Evolutionary conservation across 2,113 vertebrate species (phyloP), one percentile per base, ranked within the genome.

Genomic region (Pyxicephalus adspersus): DNA sequence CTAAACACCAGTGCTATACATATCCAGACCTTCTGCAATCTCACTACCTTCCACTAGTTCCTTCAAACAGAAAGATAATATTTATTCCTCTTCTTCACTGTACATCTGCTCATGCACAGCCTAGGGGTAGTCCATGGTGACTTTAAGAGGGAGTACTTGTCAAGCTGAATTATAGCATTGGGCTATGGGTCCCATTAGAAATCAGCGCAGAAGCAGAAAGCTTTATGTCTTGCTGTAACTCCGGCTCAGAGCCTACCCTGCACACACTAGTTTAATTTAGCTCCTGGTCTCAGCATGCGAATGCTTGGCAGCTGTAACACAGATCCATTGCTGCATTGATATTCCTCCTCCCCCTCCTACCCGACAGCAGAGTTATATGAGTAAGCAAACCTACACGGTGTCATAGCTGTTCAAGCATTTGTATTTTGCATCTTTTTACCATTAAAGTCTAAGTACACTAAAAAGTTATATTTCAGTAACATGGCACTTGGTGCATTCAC

Each of bases 231-330:
- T 74, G 54, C 64, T 81, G 64, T 64, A 72, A 82, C 76, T 80
- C 11, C 8, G 55, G 22, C n/a, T 65, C 84, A 66, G 83, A 81
- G 84, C 61, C 77, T 85, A 74, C 38, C 52, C 75, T 63, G 25
- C 4, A 76, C 60, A 86, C 76, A 71, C 52, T 74, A 60, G 76
- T 81, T 83, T 80, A 84, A 85, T 86, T 86, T 86, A 85, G 75
- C 22, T 85, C 83, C 74, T 74, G 50, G 31, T 54, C 74, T 90
- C 83, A 87, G 55, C 51, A 80, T 77, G 55, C 81, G 81, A 63
- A 67, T 81, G 86, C 83, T 81, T 85, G 72, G 75, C 84, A 87
- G 83, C 61, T 77, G 74, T 83, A 84, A 86, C 80, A 83, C 28
- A 52, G 83, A 73, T 0, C 1, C 6, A 75, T 31, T 61, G 67